Conservation (phyloP, 2,797 vertebrate species). For the Echeneis naucrates region DNA sequence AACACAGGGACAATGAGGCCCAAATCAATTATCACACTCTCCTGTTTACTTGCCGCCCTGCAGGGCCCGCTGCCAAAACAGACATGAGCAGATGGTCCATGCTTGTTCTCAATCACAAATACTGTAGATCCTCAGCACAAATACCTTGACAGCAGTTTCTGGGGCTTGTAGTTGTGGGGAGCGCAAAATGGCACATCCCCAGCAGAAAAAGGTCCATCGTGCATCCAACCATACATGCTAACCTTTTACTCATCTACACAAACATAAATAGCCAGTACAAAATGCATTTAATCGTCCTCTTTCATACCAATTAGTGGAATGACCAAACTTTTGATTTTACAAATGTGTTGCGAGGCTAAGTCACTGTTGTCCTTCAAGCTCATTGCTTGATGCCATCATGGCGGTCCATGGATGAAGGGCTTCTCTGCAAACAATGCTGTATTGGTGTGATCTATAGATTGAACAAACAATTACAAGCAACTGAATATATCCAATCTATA, state of each 20-base stretch:
- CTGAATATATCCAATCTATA: not conserved
- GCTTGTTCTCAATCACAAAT: constrained; percentile 25
- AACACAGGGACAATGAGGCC: constrained; percentile 37
- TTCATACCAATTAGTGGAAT: constrained; percentile 3
- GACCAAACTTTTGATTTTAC: constrained; percentile 4
- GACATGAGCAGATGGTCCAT: constrained; percentile 39
- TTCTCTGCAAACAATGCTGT: constrained; percentile 18
- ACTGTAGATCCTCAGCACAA: constrained; percentile 18
- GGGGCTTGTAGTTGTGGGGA: constrained; percentile 21
- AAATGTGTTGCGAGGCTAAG: constrained; percentile 7
- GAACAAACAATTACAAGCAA: not conserved
- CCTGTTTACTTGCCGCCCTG: constrained; percentile 47
- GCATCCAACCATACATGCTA: constrained; percentile 1
- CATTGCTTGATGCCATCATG: constrained; percentile 24
- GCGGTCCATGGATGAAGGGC: constrained; percentile 2
- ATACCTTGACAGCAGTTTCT: constrained; percentile 25
- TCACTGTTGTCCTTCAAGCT: not conserved
- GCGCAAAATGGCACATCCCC: not conserved
- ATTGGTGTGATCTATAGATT: not conserved
- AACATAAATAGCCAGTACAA: not conserved
- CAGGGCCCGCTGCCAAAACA: constrained; percentile 48
- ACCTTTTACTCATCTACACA: constrained; percentile 1
- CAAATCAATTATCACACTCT: constrained; percentile 55
- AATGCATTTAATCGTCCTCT: constrained; percentile 7
- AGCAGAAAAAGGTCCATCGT: constrained; percentile 24